Evolutionary conservation across 2,888 invertebrate genomes (phyloP).

Genomic region (Acrocyrtus sp.): DNA sequence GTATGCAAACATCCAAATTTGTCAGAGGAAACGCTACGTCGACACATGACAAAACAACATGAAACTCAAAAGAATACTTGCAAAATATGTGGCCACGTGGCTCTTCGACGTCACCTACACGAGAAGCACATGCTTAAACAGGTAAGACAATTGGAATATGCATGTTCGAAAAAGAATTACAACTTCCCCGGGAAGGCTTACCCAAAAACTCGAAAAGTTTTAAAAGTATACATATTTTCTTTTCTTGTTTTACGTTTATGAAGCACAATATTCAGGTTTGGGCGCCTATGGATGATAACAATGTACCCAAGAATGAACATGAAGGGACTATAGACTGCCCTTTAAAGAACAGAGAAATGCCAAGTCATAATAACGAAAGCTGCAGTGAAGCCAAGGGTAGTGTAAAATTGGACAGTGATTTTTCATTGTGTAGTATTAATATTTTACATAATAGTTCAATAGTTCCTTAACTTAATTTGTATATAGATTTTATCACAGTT

Average conservation of each 20-base stretch:
- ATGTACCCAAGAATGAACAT: no score
- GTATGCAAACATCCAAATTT: constrained; percentile 7
- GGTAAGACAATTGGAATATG: background rate
- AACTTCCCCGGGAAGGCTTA: background rate
- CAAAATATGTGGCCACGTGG: background rate
- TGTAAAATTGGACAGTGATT: no score
- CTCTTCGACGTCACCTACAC: background rate
- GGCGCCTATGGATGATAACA: background rate
- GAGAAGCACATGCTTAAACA: background rate
- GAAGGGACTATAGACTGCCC: no score
- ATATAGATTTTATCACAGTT: no score
- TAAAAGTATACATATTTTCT: background rate
- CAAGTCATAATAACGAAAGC: no score
- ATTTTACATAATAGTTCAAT: no score
- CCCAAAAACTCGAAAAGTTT: background rate
- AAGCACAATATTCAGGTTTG: background rate
- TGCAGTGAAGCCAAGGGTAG: no score
- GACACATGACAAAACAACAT: background rate
- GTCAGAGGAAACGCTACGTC: constrained; percentile 6
- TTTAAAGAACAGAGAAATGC: no score
- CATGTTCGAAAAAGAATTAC: no score
- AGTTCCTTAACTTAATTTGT: no score
- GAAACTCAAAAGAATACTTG: background rate
- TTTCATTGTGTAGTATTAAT: no score
- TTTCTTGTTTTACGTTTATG: background rate